Evolutionary conservation across 2,888 invertebrate species (phyloP).

Genomic region (Leistus spinibarbis): DNA sequence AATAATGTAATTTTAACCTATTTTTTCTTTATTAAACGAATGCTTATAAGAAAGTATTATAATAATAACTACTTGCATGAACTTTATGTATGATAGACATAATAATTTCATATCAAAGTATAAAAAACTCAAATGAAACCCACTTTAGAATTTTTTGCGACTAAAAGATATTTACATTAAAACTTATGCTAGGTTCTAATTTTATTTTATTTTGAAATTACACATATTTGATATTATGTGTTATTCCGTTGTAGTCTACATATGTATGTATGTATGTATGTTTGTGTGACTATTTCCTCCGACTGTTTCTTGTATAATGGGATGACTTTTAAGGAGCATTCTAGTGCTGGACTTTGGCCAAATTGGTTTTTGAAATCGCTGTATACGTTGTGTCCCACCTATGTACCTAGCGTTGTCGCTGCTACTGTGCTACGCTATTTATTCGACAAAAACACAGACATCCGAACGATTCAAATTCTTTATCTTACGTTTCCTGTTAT

Average conservation of each 20-base stretch:
- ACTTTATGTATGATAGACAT: too few relatives aligned
- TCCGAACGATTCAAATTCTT: background rate
- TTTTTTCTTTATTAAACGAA: too few relatives aligned
- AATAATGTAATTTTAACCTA: too few relatives aligned
- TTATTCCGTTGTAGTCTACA: background rate
- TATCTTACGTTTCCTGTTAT: background rate
- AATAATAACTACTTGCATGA: too few relatives aligned
- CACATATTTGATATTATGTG: background rate
- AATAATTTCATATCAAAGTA: too few relatives aligned
- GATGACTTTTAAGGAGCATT: constrained; percentile 34
- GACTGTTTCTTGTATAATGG: constrained; percentile 34
- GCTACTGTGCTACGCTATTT: background rate
- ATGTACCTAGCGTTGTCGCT: background rate
- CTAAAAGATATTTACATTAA: too few relatives aligned
- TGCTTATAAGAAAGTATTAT: too few relatives aligned
- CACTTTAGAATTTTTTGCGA: too few relatives aligned
- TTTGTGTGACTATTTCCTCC: constrained; percentile 21
- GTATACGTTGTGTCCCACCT: background rate
- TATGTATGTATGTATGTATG: background rate
- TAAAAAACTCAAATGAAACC: too few relatives aligned
- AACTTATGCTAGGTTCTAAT: too few relatives aligned
- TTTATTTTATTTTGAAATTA: too few relatives aligned
- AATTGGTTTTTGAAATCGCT: constrained; percentile 37
- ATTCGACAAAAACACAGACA: background rate
- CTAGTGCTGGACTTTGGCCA: constrained; percentile 30